A percentile compares a stretch with the other conserved stretches of the same genome.
phyloP scores from a whole-genome alignment of 1,140 invertebrate genomes.

The Brachionus plicatilis region DNA sequence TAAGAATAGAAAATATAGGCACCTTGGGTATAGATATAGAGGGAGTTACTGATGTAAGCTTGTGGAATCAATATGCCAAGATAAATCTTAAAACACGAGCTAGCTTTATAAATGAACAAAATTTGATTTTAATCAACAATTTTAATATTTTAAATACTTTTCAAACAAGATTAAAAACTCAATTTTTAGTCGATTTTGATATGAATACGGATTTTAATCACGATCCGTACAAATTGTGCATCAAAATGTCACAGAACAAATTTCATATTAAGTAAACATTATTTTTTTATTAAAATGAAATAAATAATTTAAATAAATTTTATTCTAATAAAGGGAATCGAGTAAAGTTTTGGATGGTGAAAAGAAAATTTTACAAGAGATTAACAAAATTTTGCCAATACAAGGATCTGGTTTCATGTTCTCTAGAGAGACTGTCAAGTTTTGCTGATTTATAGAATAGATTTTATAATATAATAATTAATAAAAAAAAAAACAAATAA shows the following conservation, averaged over 20 bases:
- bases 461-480: background rate
- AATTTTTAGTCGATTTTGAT: background rate
- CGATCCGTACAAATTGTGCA: background rate
- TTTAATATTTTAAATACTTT: background rate
- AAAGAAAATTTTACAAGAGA: background rate
- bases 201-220: background rate
- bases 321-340: background rate
- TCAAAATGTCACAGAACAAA: conserved; percentile 18
- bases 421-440: conserved; percentile 10
- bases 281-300: background rate
- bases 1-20: background rate
- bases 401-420: background rate
- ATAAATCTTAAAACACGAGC: conserved; percentile 11
- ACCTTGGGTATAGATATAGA: background rate
- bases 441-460: background rate
- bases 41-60: background rate
- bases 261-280: background rate
- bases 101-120: background rate
- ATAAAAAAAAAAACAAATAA: background rate
- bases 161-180: background rate
- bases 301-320: background rate
- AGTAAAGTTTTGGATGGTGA: background rate
- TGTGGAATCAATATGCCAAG: conserved; percentile 19
- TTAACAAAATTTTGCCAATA: background rate
- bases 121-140: background rate